These are phyloP conservation scores for Kryptolebias ocellatus DNA, from an alignment of 2,797 vertebrate genomes.

Conservation along the genomic window DNA sequence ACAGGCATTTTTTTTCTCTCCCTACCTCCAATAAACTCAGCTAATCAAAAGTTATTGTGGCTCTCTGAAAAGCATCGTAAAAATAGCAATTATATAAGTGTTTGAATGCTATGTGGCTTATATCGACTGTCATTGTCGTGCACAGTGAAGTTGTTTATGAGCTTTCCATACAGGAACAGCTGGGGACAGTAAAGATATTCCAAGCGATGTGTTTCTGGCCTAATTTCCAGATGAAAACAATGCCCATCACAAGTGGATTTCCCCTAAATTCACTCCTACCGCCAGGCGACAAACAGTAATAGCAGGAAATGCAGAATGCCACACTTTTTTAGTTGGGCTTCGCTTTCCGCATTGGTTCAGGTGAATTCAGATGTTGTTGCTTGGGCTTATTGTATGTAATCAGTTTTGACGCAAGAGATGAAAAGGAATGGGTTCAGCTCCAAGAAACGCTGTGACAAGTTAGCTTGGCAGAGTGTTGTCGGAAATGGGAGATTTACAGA, in stretches of 20 bases:
- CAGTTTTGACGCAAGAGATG: conserved; percentile 4
- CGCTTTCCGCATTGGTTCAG: conserved; percentile 17
- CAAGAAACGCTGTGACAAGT: conserved; percentile 1
- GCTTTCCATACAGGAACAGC: conserved; percentile 53
- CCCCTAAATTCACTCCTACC: not conserved
- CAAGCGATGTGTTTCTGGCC: conserved; percentile 38
- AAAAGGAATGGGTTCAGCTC: conserved; percentile 14
- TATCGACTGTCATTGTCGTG: conserved; percentile 45
- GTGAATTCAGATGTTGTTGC: conserved; percentile 14
- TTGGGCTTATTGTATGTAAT: conserved; percentile 10
- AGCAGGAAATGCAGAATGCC: not conserved
- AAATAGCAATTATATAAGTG: conserved; percentile 80
- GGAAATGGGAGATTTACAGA: conserved; percentile 59
- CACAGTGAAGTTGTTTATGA: conserved; percentile 62
- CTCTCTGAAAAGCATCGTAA: conserved; percentile 76
- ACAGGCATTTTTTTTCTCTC: conserved; percentile 51
- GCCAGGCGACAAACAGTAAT: not conserved
- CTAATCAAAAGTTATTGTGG: conserved; percentile 84
- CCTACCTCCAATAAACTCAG: conserved; percentile 72
- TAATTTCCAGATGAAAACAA: conserved; percentile 31
- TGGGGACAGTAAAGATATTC: conserved; percentile 59
- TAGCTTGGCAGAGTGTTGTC: conserved; percentile 32
- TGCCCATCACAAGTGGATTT: conserved; percentile 25
- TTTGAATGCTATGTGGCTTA: conserved; percentile 69
- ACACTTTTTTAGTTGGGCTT: not conserved